Evolutionary conservation across 2,113 vertebrate species (phyloP), one percentile per base, ranked within the genome.

Genomic region (Macquaria australasica): DNA sequence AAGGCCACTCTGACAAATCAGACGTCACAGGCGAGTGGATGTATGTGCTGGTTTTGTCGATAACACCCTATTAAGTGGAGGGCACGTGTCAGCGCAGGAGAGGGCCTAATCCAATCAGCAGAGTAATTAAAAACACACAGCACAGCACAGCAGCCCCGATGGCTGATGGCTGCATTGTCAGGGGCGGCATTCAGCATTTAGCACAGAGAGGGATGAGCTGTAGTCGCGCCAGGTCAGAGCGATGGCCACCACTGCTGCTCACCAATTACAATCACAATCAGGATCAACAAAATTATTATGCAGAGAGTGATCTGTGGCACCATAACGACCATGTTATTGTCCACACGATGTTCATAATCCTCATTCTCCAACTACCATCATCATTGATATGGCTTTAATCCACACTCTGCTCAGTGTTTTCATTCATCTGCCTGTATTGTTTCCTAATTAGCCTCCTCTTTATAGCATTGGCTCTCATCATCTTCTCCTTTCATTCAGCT

Each of bases 41-140:
- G 87, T 55, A 77, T 79, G 71, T 79, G 86, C 83, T 16, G 41
- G 23, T 72, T 84, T 64, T 84, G 91, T 93, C 88, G 73, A 93
- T 94, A 90, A 78, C 75, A 81, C 51, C 51, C 73, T 84, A 81
- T 92, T 87, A 93, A 58, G 90, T 50, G 63, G 74, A 86, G 83
- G 83, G 50, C 76, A 92, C 77, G 73, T 88, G 92, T 94, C 93
- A 90, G 91, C 76, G 82, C 55, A 53, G 68, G 77, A 73, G 81
- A 69, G 56, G 48, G 51, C 71, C 87, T 86, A 83, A 93, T 93
- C 90, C 87, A 92, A 90, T 93, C 88, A 89, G 87, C 63, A 9
- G 87, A 88, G 89, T 88, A 88, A 92, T 94, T 93, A 93, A 93
- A 92, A 92, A 67, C 73, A 73, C 88, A 88, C 88, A 92, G 89